Evolutionary conservation across 2,113 vertebrate genomes (phyloP).

Genomic region (Pungitius pungitius): DNA sequence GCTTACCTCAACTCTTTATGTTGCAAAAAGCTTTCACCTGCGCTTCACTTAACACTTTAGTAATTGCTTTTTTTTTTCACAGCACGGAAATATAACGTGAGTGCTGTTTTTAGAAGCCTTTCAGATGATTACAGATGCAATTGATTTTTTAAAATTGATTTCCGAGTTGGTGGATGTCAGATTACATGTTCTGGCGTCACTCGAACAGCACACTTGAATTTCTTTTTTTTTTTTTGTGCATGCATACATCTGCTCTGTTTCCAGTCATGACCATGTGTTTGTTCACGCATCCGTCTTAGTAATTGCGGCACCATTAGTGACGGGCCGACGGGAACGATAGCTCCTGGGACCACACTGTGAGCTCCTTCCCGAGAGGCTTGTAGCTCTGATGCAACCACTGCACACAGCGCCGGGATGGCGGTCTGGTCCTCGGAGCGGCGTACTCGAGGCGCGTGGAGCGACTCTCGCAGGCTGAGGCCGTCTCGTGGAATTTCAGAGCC

Average conservation of each 20-base stretch:
- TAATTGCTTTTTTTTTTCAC: slow-evolving; percentile 40
- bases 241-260: slow-evolving; percentile 8
- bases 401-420: background rate
- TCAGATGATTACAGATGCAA: slow-evolving; percentile 32
- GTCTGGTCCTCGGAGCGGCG: slow-evolving; percentile 9
- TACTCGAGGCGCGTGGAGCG: slow-evolving; percentile 36
- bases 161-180: slow-evolving; percentile 53
- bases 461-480: slow-evolving; percentile 60
- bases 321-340: slow-evolving; percentile 59
- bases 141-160: slow-evolving; percentile 46
- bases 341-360: slow-evolving; percentile 47
- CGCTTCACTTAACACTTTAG: slow-evolving; percentile 48
- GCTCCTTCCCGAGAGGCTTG: slow-evolving; percentile 36
- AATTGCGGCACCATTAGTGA: slow-evolving; percentile 33
- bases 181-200: slow-evolving; percentile 36
- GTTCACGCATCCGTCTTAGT: slow-evolving; percentile 13
- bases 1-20: slow-evolving; percentile 66
- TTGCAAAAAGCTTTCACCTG: slow-evolving; percentile 58
- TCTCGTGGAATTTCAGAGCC: slow-evolving; percentile 76
- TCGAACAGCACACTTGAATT: background rate
- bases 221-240: slow-evolving; percentile 1
- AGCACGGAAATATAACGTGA: slow-evolving; percentile 14
- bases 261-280: slow-evolving; percentile 3
- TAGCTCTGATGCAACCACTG: slow-evolving; percentile 24
- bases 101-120: slow-evolving; percentile 27